Percentiles rank a stretch among this genome's conserved stretches.
Evolutionary conservation across 2,797 vertebrate genomes (phyloP).

Genomic region (Pangasius macronema): DNA sequence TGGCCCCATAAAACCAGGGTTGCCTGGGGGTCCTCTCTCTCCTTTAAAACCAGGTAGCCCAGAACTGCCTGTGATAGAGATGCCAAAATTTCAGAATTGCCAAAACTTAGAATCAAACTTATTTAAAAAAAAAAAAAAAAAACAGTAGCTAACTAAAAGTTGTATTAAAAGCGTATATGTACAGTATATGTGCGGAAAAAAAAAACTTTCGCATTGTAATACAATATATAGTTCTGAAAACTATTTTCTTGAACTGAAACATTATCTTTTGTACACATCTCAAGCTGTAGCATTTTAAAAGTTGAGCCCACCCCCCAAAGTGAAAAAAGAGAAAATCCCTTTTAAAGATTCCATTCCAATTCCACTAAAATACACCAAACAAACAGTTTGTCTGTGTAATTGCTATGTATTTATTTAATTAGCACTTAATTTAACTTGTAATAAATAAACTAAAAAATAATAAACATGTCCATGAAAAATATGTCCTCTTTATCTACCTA

Average conservation of each 20-base stretch:
- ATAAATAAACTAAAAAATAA: not conserved
- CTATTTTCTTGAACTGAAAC: not conserved
- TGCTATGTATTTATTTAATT: not conserved
- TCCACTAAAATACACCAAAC: not conserved
- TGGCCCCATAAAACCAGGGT: not conserved
- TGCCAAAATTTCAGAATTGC: not conserved
- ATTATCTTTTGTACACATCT: not conserved
- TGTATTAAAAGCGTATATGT: not conserved
- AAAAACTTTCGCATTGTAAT: not conserved
- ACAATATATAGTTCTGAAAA: not conserved
- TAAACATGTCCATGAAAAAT: not conserved
- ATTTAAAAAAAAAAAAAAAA: not conserved
- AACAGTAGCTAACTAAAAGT: not conserved
- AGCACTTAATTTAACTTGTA: not conserved
- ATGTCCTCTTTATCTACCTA: not conserved
- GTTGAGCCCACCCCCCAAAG: not conserved
- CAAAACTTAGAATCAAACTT: not conserved
- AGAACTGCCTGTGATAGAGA: slow-evolving; percentile 60
- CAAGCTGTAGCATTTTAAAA: not conserved
- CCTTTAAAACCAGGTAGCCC: slow-evolving; percentile 20
- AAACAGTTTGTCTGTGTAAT: not conserved
- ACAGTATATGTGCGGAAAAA: not conserved
- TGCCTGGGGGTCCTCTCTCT: slow-evolving; percentile 19
- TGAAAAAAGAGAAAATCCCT: not conserved
- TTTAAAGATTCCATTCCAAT: not conserved